Conservation (phyloP, 2,888 invertebrate species). For the Cremastinae sp. region DNA sequence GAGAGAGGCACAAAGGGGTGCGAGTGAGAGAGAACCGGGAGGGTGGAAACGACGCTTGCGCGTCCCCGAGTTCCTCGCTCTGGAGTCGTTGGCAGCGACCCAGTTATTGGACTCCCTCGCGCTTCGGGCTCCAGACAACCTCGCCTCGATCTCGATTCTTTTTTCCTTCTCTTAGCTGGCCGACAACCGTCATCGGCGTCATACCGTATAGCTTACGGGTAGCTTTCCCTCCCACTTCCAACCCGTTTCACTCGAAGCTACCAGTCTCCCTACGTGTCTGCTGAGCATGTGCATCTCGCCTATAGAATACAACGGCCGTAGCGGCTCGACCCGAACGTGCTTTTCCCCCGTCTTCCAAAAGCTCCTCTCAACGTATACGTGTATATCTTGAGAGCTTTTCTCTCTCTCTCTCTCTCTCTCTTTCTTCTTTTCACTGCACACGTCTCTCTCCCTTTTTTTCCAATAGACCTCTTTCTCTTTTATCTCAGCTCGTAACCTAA, state of each 20-base stretch:
- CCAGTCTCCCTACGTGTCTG: slow-evolving; percentile 1
- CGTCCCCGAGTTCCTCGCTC: not conserved
- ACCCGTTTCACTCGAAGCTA: not conserved
- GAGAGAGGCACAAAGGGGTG: slow-evolving; percentile 46
- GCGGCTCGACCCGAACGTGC: slow-evolving; percentile 50
- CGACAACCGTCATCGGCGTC: slow-evolving; percentile 24
- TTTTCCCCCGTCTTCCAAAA: slow-evolving; percentile 41
- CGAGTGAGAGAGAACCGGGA: slow-evolving; percentile 54
- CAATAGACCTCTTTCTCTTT: too few relatives aligned
- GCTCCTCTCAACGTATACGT: slow-evolving; percentile 27
- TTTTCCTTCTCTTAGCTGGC: slow-evolving; percentile 29
- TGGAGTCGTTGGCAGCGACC: slow-evolving; percentile 14
- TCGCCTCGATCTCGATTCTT: slow-evolving; percentile 17
- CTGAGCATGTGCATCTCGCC: slow-evolving; percentile 16
- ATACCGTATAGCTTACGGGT: not conserved
- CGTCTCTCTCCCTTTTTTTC: not conserved
- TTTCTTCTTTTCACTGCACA: not conserved
- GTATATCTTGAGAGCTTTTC: not conserved
- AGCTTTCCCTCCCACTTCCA: not conserved
- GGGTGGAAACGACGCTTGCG: slow-evolving; percentile 58
- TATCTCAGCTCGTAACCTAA: not conserved
- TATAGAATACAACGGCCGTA: not conserved
- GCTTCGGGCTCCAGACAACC: slow-evolving; percentile 60
- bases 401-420: slow-evolving; percentile 31
- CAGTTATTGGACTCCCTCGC: slow-evolving; percentile 29